A percentile compares a stretch with the other conserved stretches of the same genome.
Evolutionary conservation across 2,888 invertebrate species (phyloP).

Genomic region (Aproaerema taeniolella): DNA sequence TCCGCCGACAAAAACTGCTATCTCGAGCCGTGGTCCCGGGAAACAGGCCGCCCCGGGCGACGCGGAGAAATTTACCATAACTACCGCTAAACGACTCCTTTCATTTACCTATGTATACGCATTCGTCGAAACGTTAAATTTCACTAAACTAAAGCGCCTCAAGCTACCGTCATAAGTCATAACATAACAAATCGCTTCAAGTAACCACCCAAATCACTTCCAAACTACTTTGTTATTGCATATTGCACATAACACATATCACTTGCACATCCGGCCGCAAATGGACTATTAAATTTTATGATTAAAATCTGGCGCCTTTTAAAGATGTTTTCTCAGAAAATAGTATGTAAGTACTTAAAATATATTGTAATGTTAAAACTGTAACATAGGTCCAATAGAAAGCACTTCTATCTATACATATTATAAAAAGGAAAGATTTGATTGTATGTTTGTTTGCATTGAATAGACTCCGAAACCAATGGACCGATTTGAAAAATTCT

Average conservation of each 20-base stretch:
- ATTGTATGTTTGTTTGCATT: no score
- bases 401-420: no score
- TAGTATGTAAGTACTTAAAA: no score
- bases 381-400: no score
- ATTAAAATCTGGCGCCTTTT: neutral
- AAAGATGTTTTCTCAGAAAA: neutral
- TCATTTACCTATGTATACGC: conserved; percentile 48
- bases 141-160: conserved; percentile 46
- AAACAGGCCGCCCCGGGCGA: conserved; percentile 59
- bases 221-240: conserved; percentile 34
- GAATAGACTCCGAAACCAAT: no score
- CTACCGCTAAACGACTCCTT: conserved; percentile 50
- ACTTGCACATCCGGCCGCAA: conserved; percentile 37
- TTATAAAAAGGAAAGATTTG: no score
- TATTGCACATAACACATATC: conserved; percentile 31
- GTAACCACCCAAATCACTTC: conserved; percentile 36
- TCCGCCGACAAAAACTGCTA: conserved; percentile 63
- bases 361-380: no score
- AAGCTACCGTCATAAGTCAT: no score
- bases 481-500: no score
- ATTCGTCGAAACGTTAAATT: conserved; percentile 43
- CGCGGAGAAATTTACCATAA: conserved; percentile 55
- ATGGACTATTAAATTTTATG: conserved; percentile 13
- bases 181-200: conserved; percentile 34
- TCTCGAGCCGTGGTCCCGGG: conserved; percentile 56